These are phyloP conservation scores for Zootoca vivipara DNA, from an alignment of 2,113 vertebrate species.

Conservation along the genomic window DNA sequence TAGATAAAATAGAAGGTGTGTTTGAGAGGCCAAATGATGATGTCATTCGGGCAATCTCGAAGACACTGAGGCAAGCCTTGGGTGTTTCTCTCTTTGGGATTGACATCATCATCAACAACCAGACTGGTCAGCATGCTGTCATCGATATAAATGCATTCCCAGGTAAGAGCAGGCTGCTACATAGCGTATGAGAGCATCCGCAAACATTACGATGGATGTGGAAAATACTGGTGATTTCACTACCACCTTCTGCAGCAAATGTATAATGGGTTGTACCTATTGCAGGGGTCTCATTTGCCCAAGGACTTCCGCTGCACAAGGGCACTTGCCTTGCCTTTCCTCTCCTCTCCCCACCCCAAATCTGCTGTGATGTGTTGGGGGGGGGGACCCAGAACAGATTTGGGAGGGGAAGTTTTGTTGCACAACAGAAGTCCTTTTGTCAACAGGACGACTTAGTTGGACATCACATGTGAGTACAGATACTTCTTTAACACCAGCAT, in stretches of 20 bases:
- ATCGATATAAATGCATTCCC: conserved; percentile 99
- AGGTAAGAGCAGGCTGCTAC: conserved; percentile 74
- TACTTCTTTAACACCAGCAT: background rate
- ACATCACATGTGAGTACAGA: background rate
- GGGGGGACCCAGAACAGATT: too few relatives aligned
- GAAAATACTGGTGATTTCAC: background rate
- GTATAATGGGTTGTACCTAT: too few relatives aligned
- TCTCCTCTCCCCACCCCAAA: too few relatives aligned
- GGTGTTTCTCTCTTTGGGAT: conserved; percentile 96
- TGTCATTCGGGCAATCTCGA: conserved; percentile 91
- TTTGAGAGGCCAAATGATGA: conserved; percentile 91
- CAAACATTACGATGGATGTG: background rate
- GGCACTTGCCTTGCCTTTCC: too few relatives aligned
- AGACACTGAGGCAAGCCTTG: conserved; percentile 87
- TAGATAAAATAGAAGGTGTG: conserved; percentile 94
- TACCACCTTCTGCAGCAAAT: background rate
- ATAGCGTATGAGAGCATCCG: too few relatives aligned
- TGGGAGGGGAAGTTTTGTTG: too few relatives aligned
- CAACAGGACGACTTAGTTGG: too few relatives aligned
- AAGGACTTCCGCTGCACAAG: too few relatives aligned
- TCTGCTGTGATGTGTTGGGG: too few relatives aligned
- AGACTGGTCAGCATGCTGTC: conserved; percentile 93
- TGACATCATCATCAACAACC: conserved; percentile 98
- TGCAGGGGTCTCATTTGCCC: too few relatives aligned
- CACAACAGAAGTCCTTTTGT: too few relatives aligned